These are phyloP conservation scores for Nasonia oneida DNA, from an alignment of 2,888 invertebrate genomes.

Conservation along the genomic window DNA sequence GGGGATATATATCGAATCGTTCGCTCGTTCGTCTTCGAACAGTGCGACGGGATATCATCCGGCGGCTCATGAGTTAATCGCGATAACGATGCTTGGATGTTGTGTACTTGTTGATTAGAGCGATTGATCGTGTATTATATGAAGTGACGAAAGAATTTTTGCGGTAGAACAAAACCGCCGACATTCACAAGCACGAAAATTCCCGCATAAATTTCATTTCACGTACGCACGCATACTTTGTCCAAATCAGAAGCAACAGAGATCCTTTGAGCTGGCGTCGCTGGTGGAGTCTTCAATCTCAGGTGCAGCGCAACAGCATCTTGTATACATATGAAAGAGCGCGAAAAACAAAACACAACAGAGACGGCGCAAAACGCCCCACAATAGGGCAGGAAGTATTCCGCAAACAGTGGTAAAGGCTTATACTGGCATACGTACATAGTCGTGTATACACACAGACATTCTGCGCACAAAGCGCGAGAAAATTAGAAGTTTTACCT, in stretches of 20 bases:
- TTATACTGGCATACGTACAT: slow-evolving; percentile 2
- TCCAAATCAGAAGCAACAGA: background rate
- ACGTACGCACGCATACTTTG: background rate
- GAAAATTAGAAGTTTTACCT: slow-evolving; percentile 46
- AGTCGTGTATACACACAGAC: background rate
- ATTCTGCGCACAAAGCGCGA: slow-evolving; percentile 25
- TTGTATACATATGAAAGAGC: background rate
- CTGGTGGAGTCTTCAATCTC: background rate
- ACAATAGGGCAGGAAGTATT: background rate
- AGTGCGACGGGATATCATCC: background rate
- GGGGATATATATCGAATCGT: slow-evolving; percentile 30
- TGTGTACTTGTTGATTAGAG: no score
- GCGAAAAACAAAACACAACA: background rate
- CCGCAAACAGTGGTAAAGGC: slow-evolving; percentile 24
- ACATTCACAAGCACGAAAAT: slow-evolving; percentile 16
- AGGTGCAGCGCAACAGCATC: background rate
- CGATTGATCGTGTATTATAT: background rate
- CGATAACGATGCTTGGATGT: background rate
- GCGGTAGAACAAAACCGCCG: background rate
- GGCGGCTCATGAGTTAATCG: background rate
- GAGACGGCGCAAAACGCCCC: background rate
- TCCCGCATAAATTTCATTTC: background rate
- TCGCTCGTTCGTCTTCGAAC: slow-evolving; percentile 29
- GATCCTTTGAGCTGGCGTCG: background rate
- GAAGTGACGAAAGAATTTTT: background rate